Base-by-base conservation (phyloP, 2,888 invertebrate species). In the Epinotia demarniana region DNA sequence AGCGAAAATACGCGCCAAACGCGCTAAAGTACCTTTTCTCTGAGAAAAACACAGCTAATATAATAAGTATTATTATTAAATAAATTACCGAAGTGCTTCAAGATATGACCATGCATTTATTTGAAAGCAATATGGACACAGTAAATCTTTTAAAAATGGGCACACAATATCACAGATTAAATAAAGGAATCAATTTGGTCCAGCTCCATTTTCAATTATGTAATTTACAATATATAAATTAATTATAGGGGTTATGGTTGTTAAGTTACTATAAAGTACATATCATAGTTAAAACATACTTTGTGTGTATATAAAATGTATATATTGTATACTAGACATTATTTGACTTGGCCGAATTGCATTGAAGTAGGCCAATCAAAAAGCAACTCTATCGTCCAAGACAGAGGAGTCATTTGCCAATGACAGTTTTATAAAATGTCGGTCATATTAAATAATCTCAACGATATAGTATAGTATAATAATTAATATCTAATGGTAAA, bases 151-250 rank as follows among this genome's bases (percentile, higher is more conserved):
- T 53, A n/a, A 33, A 19, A 27, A 62, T 39, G 62, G 62, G 62
- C 39, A 64, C 23, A 66, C 67, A 67, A 39, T 67, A 67, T 69
- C 69, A 69, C 69, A 69, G 58, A 23, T 27, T 27, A 27, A 27
- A 27, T 46, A 46, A n/a, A 69, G 43, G 43, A 33, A 43, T 58
- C 60, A 69, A 60, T 46, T 69, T 58, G 58, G 69, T 58, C 43
- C 60, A 43, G 27, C 33, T 67, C 49, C 23, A 66, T 49, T 13
- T 46, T 46, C 49, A 49, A 49, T 49, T 16, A 49, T 53, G 53
- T 53, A n/a, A 53, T 16, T 53, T 53, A n/a, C 53, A 53, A n/a
- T n/a, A 53, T n/a, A 13, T 53, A 27, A 1, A 27, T n/a, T n/a
- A n/a, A n/a, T n/a, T n/a, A n/a, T n/a, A n/a, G n/a, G n/a, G n/a